These are phyloP conservation scores for Drosophila multiciliata DNA, from an alignment of 2,888 invertebrate species.

Conservation along the genomic window DNA sequence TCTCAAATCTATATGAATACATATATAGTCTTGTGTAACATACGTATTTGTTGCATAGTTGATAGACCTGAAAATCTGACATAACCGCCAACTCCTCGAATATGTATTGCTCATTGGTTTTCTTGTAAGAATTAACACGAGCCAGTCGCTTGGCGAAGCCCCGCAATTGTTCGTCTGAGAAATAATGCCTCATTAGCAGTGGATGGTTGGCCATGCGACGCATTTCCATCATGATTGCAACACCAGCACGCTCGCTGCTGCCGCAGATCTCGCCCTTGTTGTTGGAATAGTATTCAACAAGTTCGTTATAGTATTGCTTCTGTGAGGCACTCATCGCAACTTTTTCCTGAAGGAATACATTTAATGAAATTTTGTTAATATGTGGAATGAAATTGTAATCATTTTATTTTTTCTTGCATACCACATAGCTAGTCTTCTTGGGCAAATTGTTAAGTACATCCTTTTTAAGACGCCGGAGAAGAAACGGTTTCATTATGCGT, in stretches of 20 bases:
- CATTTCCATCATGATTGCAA: constrained; percentile 96
- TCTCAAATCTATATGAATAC: background rate
- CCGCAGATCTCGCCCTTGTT: constrained; percentile 87
- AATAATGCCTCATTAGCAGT: constrained; percentile 91
- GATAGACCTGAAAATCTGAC: constrained; percentile 97
- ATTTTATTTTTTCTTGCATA: constrained; percentile 75
- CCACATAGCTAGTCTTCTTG: constrained; percentile 90
- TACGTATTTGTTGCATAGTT: constrained; percentile 89
- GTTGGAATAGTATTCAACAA: constrained; percentile 89
- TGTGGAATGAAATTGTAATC: too few species aligned
- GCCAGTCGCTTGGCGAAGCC: constrained; percentile 90
- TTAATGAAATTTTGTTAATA: background rate
- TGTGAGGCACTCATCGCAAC: constrained; percentile 91
- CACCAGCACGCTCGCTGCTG: constrained; percentile 88
- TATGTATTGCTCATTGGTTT: constrained; percentile 91
- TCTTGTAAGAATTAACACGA: constrained; percentile 89
- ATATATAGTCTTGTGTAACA: constrained; percentile 71
- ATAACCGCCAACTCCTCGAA: constrained; percentile 94
- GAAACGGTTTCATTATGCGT: constrained; percentile 97
- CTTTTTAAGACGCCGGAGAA: constrained; percentile 93
- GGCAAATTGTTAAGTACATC: constrained; percentile 95
- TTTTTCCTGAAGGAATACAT: constrained; percentile 75
- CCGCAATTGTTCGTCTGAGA: constrained; percentile 87
- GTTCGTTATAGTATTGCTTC: constrained; percentile 89
- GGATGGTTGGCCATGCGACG: constrained; percentile 98